phyloP scores from a whole-genome alignment of 2,888 invertebrate species.

The Pseudococcus longispinus region DNA sequence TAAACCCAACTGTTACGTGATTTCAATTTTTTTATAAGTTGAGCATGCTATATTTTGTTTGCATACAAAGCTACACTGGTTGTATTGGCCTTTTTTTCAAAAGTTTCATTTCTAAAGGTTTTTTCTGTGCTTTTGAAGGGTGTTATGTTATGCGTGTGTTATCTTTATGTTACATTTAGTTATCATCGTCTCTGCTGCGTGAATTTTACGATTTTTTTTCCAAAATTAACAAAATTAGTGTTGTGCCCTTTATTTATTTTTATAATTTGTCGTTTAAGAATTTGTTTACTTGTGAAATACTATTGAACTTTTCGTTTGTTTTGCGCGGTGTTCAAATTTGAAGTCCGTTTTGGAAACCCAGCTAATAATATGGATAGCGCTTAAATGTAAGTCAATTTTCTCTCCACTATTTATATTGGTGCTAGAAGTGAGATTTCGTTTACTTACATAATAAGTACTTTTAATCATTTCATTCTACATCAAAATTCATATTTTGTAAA shows the following conservation, averaged over 20 bases:
- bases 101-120: constrained; percentile 18
- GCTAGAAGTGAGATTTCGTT: neutral
- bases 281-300: neutral
- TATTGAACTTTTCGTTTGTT: neutral
- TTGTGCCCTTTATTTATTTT: neutral
- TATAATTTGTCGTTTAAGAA: neutral
- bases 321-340: neutral
- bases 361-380: neutral
- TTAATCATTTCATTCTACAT: neutral
- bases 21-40: neutral
- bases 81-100: neutral
- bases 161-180: constrained; percentile 45
- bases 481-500: neutral
- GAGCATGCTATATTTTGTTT: neutral
- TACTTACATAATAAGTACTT: neutral
- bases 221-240: neutral
- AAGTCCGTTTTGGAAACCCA: neutral
- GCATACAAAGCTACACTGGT: neutral
- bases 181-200: constrained; percentile 36
- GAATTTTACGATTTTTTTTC: constrained; percentile 37
- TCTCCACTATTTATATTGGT: neutral
- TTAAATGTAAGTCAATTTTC: constrained; percentile 23
- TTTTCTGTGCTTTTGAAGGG: constrained; percentile 43
- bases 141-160: constrained; percentile 46
- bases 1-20: too few species aligned